Conservation (phyloP, 2,888 invertebrate species). For the Helicoverpa assulta region DNA sequence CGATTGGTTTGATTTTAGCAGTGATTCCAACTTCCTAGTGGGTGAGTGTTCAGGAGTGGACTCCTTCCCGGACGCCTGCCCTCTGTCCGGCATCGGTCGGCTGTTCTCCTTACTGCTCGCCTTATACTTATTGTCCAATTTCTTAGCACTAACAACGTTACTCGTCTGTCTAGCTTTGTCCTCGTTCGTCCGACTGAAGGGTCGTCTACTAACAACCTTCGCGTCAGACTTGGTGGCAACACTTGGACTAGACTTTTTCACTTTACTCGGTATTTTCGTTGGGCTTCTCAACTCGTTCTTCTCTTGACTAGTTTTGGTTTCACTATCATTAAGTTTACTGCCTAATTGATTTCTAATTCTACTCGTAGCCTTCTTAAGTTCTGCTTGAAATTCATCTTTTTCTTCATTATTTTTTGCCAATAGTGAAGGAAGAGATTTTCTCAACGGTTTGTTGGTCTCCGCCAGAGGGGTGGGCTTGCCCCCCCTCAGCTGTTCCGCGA, state of each 20-base stretch:
- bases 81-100: conserved; percentile 84
- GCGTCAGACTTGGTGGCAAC: conserved; percentile 63
- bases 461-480: conserved; percentile 77
- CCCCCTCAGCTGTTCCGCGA: conserved; percentile 78
- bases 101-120: conserved; percentile 77
- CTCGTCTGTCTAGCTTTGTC: conserved; percentile 73
- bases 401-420: conserved; percentile 87
- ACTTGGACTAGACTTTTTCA: conserved; percentile 88
- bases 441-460: conserved; percentile 82
- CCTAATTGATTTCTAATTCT: conserved; percentile 87
- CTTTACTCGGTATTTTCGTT: conserved; percentile 86
- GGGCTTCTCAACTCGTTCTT: conserved; percentile 69
- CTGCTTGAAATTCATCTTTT: conserved; percentile 89
- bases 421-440: conserved; percentile 90
- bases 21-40: conserved; percentile 78
- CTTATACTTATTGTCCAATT: conserved; percentile 73
- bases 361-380: conserved; percentile 88
- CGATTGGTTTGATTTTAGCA: conserved; percentile 54
- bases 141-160: conserved; percentile 69
- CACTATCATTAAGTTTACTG: conserved; percentile 85
- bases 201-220: conserved; percentile 70
- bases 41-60: conserved; percentile 91
- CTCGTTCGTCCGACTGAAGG: conserved; percentile 78
- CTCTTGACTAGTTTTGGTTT: conserved; percentile 87
- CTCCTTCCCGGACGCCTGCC: conserved; percentile 91